Conservation (phyloP, 2,797 vertebrate species). For the Chromis chromis region DNA sequence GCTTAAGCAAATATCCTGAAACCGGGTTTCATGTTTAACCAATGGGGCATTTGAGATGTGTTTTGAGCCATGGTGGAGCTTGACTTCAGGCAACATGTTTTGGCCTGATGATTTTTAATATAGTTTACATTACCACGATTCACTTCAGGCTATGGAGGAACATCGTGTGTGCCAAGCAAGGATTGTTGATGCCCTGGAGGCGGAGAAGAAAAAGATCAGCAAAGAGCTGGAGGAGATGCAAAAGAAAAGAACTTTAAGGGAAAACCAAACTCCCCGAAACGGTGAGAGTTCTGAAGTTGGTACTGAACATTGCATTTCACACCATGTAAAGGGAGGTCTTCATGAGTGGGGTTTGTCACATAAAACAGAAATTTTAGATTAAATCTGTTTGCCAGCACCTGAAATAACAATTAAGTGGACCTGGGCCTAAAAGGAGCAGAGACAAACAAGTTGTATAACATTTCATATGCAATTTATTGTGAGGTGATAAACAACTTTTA, state of each 20-base stretch:
- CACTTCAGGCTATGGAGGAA: slow-evolving; percentile 90
- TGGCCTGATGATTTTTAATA: slow-evolving; percentile 45
- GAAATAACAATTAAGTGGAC: background rate
- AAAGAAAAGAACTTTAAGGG: slow-evolving; percentile 74
- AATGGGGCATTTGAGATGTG: slow-evolving; percentile 31
- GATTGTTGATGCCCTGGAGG: slow-evolving; percentile 94
- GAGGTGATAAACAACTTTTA: background rate
- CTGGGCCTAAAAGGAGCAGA: background rate
- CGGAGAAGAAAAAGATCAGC: slow-evolving; percentile 92
- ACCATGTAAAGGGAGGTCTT: slow-evolving; percentile 2
- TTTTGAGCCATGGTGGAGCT: slow-evolving; percentile 17
- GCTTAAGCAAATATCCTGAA: slow-evolving; percentile 37
- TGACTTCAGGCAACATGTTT: slow-evolving; percentile 33
- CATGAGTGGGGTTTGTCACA: slow-evolving; percentile 6
- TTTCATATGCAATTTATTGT: background rate
- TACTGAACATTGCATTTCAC: background rate
- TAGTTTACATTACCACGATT: slow-evolving; percentile 47
- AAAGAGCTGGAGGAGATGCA: slow-evolving; percentile 88
- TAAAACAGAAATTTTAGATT: background rate
- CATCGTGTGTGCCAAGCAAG: slow-evolving; percentile 88
- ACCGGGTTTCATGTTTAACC: slow-evolving; percentile 42
- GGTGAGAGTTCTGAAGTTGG: slow-evolving; percentile 65
- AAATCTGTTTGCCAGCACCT: background rate
- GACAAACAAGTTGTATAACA: background rate
- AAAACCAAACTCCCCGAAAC: slow-evolving; percentile 63